Conservation (phyloP, 2,113 vertebrate genomes). For the Cephalopterus ornatus region DNA sequence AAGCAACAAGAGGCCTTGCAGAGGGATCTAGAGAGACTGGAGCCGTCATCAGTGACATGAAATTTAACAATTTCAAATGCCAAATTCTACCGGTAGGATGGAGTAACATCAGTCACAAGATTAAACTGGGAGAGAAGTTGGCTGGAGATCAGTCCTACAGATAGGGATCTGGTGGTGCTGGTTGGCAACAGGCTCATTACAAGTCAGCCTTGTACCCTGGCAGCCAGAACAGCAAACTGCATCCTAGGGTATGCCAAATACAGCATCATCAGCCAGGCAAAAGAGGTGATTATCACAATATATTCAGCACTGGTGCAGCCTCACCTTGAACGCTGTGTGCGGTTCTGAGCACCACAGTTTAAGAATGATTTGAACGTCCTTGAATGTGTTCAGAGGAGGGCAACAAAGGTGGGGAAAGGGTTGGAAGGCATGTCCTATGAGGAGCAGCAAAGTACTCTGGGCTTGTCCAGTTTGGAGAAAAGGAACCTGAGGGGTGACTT, state of each 20-base stretch:
- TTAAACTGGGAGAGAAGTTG: not conserved
- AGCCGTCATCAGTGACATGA: not conserved
- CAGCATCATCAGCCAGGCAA: not conserved
- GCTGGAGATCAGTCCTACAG: not conserved
- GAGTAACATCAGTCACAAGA: not conserved
- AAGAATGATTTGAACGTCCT: not conserved
- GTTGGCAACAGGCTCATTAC: rapidly evolving
- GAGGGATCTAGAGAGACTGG: not conserved
- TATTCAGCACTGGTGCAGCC: not conserved
- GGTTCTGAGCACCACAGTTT: too few relatives aligned
- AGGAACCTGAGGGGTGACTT: not conserved
- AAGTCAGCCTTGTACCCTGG: not conserved
- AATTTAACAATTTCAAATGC: not conserved
- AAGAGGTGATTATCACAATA: not conserved
- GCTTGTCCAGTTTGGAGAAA: not conserved
- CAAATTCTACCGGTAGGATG: not conserved
- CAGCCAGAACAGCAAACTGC: not conserved
- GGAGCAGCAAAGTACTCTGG: not conserved
- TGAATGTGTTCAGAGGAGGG: not conserved
- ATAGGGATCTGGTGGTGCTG: not conserved
- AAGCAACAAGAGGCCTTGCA: not conserved
- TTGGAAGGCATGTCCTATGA: not conserved
- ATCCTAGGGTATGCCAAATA: not conserved
- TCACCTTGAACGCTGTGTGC: not conserved
- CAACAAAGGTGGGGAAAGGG: not conserved